These are phyloP conservation scores for Pachyuromys duprasi DNA, from an alignment of 2,797 vertebrate genomes.

Conservation along the genomic window DNA sequence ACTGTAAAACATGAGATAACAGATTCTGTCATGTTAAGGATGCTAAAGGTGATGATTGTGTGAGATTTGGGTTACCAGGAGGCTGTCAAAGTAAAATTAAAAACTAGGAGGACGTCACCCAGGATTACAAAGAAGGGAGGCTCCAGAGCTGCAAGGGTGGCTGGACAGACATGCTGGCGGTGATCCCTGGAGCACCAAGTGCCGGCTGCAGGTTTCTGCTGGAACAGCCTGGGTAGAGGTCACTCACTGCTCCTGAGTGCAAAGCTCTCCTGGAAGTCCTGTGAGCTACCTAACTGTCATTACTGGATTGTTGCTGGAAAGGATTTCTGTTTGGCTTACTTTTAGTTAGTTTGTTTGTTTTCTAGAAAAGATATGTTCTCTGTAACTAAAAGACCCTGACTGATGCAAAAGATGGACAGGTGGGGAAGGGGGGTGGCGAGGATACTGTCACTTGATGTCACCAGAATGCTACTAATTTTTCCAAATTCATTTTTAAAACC, in stretches of 20 bases:
- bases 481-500: slow-evolving; percentile 62
- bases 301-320: neutral
- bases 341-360: neutral
- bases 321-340: neutral
- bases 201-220: slow-evolving; percentile 4
- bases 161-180: neutral
- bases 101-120: neutral
- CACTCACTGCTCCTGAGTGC: slow-evolving; percentile 47
- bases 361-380: slow-evolving; percentile 47
- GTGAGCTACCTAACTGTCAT: neutral
- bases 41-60: neutral
- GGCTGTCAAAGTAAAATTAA: neutral
- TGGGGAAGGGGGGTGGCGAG: too few relatives aligned
- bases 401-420: slow-evolving; percentile 12
- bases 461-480: slow-evolving; percentile 51
- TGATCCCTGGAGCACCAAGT: neutral
- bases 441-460: neutral
- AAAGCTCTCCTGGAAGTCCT: slow-evolving; percentile 62
- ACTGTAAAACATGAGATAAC: neutral
- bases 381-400: slow-evolving; percentile 24
- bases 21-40: neutral
- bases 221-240: neutral
- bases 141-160: neutral
- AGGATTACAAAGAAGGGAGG: neutral
- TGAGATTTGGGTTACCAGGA: neutral